Base-by-base conservation (phyloP, 2,113 vertebrate species). In the Tenrec ecaudatus region DNA sequence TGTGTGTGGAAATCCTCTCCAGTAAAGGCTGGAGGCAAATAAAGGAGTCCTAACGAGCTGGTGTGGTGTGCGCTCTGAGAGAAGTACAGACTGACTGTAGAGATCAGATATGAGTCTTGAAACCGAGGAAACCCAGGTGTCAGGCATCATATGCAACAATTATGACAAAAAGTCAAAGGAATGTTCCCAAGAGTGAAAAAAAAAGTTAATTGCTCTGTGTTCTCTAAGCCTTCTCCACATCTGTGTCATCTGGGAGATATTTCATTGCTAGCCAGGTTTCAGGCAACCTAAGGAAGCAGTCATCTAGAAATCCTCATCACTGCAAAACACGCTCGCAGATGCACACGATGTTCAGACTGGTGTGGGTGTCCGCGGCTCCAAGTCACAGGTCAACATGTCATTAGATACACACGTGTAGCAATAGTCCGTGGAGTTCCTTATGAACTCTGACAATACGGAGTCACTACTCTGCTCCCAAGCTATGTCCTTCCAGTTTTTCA, bases 241-340 rank as follows among this genome's bases (percentile, higher is more conserved):
- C 38, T n/a, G 15, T 83, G 25, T 40, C 38, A 92, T 92, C 82
- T 81, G 58, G 4, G 11, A 33, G 9, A 43, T n/a, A 66, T 43
- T 58, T 75, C 31, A 76, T 7, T 62, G 68, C 66, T 82, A 47
- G 53, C 8, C 23, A 91, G 53, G 29, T n/a, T 78, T 89, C 91
- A 64, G 82, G 64, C 27, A 75, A 53, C 36, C 81, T 23, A 86
- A 93, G n/a, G 22, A 95, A 88, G 64, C 31, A 73, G 31, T 20
- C 43, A 83, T 82, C 82, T 57, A 47, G 92, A 53, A 93, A 93
- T 80, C 91, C 20, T 47, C 62, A 89, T 73, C 43, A 90, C 12
- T 88, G 86, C 29, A 77, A 94, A 92, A 60, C 31, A 82, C 93
- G 83, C 91, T 58, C 81, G 29, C 43, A 94, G 60, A 80, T 92